These are phyloP conservation scores for Eubucco bourcierii DNA, from an alignment of 2,113 vertebrate species.

Conservation along the genomic window DNA sequence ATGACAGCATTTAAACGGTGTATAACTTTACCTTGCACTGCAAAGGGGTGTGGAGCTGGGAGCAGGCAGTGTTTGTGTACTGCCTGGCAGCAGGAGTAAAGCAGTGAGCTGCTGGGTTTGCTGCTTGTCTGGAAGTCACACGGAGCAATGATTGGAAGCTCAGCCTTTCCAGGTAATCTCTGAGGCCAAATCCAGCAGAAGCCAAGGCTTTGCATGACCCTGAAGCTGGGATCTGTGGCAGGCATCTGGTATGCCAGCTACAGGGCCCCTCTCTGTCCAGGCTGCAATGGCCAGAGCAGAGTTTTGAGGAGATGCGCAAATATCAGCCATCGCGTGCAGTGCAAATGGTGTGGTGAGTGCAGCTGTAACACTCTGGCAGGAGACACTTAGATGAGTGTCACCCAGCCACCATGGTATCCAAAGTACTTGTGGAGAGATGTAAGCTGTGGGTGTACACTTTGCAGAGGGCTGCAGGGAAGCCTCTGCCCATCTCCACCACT, in stretches of 20 bases:
- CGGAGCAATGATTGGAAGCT: accelerated
- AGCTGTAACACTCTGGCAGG: neutral
- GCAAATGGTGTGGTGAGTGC: neutral
- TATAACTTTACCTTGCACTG: neutral
- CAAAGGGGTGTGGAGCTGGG: neutral
- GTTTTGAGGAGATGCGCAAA: neutral
- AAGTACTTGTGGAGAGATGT: accelerated
- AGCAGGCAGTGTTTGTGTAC: neutral
- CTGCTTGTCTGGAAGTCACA: neutral
- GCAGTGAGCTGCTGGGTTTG: neutral
- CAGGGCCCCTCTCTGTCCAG: neutral
- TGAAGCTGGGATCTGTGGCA: accelerated
- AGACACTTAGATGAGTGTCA: neutral
- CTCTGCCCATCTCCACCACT: neutral
- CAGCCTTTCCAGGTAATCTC: neutral
- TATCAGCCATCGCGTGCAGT: neutral
- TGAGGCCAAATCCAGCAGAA: neutral
- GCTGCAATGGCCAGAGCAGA: accelerated
- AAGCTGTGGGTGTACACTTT: no score
- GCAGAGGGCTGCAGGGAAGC: accelerated
- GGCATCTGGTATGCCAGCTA: neutral
- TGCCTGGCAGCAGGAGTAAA: neutral
- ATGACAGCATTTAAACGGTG: no score
- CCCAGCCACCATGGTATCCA: neutral
- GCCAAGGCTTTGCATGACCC: neutral